These are phyloP conservation scores for Lysandra coridon DNA, from an alignment of 2,888 invertebrate species.

Conservation along the genomic window DNA sequence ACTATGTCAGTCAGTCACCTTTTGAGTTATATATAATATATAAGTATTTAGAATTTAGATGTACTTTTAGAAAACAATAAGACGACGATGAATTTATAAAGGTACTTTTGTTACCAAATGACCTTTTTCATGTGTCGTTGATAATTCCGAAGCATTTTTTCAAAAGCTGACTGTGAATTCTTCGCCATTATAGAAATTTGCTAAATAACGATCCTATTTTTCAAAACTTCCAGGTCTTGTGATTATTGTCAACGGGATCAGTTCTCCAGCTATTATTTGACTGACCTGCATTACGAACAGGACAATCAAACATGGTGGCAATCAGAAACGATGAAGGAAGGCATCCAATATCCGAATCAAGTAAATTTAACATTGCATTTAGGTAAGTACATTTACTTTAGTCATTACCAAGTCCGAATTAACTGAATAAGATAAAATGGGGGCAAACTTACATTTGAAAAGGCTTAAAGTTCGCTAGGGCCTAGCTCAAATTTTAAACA, in stretches of 20 bases:
- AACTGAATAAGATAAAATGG: not conserved
- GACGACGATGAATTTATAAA: too few relatives aligned
- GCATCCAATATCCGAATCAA: constrained; percentile 92
- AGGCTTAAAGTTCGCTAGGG: not conserved
- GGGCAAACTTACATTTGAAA: not conserved
- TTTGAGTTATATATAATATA: too few relatives aligned
- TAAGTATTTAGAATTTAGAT: too few relatives aligned
- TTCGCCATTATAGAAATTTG: not conserved
- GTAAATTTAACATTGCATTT: constrained; percentile 95
- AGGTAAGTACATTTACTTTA: constrained; percentile 75
- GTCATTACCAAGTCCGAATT: not conserved
- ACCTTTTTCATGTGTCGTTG: too few relatives aligned
- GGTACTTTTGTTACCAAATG: too few relatives aligned
- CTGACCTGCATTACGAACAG: constrained; percentile 95
- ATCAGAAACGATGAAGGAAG: constrained; percentile 98
- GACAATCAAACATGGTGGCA: constrained; percentile 98
- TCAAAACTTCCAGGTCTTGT: constrained; percentile 83
- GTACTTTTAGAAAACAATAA: too few relatives aligned
- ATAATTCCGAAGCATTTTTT: not conserved
- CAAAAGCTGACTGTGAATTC: not conserved
- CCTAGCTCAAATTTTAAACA: not conserved
- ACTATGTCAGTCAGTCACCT: too few relatives aligned
- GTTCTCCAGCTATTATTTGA: constrained; percentile 84
- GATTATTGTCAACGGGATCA: constrained; percentile 85
- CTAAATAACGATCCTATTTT: not conserved